Evolutionary conservation across 1,140 invertebrate genomes (phyloP), one percentile per base, ranked within the genome.

Genomic region (Limonius californicus): DNA sequence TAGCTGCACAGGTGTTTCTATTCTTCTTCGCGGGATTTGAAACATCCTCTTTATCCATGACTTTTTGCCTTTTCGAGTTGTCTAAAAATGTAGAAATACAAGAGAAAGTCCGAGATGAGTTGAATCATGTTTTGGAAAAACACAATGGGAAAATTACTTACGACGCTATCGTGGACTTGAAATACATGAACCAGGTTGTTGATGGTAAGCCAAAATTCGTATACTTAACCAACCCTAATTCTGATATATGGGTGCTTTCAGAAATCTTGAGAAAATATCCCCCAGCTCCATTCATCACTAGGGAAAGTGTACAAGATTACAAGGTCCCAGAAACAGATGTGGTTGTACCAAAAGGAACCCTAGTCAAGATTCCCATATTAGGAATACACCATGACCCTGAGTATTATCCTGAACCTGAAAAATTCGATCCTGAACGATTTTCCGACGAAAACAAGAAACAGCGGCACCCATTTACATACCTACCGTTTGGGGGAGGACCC

Each of bases 211-310:
- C 4, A 12, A 16, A 12, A n/a, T n/a, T n/a, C n/a, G n/a, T n/a
- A 23, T 19, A 27, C 3, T 27, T 27, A 9, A 27, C 3, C 23
- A 39, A 39, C 35, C 3, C 35, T 20, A 19, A 42, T 35, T 21
- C 12, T 57, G 18, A 50, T 19, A 18, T 39, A 39, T 39, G n/a
- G n/a, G n/a, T 57, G 1, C 6, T 76, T 74, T 3, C 65, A 64
- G 88, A 89, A 72, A 78, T 81, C 0, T 58, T 89, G 2, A 73
- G 85, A n/a, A 76, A 79, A n/a, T 84, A 83, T 78, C 78, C 86
- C 1, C 71, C 84, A 1, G 76, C 74, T 0, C 57, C 77, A 0
- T 58, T 74, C 0, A 66, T 83, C 0, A 82, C 85, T 61, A 76
- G 85, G 11, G 0, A 72, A 0, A 84, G 83, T 61, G 70, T 69